Percentiles rank a stretch among this genome's conserved stretches.
Evolutionary conservation across 2,888 invertebrate genomes (phyloP).

Genomic region (Ornithoptera priamus): DNA sequence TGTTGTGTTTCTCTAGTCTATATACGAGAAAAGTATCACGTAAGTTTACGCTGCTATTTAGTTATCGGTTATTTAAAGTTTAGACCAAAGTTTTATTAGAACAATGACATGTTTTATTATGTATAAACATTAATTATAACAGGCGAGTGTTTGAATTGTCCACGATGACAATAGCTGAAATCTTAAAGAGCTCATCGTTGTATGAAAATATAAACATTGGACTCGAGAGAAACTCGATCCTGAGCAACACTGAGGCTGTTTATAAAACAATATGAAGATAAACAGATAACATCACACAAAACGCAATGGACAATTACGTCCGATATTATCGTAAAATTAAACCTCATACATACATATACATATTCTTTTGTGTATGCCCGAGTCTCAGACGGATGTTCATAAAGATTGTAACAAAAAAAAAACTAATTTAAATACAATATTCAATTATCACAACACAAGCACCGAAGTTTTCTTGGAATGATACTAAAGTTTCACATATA

Average conservation of each 20-base stretch:
- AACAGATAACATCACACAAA: conserved; percentile 24
- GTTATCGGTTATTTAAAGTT: background rate
- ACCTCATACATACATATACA: conserved; percentile 1
- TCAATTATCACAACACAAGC: conserved; percentile 21
- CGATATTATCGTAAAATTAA: background rate
- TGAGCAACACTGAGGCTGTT: conserved; percentile 6
- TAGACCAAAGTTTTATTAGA: background rate
- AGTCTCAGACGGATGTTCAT: conserved; percentile 20
- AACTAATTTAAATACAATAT: conserved; percentile 31
- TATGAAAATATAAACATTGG: conserved; percentile 12
- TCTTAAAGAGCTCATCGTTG: conserved; percentile 1
- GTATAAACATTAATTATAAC: background rate
- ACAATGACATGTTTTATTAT: background rate
- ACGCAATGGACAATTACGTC: conserved; percentile 19
- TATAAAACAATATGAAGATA: conserved; percentile 25
- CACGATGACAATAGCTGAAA: conserved; percentile 1
- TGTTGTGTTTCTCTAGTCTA: no score
- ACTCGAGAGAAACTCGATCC: conserved; percentile 11
- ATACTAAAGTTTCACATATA: conserved; percentile 14
- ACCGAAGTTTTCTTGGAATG: conserved; percentile 17
- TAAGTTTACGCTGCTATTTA: background rate
- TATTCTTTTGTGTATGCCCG: conserved; percentile 1
- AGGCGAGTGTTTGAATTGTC: background rate
- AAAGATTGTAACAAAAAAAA: conserved; percentile 12
- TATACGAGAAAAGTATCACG: background rate